phyloP scores from a whole-genome alignment of 2,888 invertebrate genomes.

The Philhelius pedissequus region DNA sequence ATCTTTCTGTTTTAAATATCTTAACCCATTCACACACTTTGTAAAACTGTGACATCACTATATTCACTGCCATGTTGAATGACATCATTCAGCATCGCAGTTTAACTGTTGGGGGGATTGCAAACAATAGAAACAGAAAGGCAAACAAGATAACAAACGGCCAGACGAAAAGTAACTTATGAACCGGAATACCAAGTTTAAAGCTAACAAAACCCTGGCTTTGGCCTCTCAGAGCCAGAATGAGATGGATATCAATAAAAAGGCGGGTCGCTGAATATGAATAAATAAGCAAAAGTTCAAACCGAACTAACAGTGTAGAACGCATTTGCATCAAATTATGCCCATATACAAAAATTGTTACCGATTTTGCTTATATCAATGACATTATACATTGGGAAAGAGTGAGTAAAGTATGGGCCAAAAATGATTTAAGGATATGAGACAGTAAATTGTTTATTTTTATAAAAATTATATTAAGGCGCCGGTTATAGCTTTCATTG shows the following conservation, averaged over 20 bases:
- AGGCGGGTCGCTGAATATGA: constrained; percentile 22
- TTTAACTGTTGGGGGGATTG: not conserved
- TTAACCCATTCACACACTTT: not conserved
- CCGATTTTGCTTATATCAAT: not conserved
- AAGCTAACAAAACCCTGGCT: constrained; percentile 30
- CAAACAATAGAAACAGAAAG: constrained; percentile 66
- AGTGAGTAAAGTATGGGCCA: too few species aligned
- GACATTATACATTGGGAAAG: not conserved
- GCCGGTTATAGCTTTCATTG: too few species aligned
- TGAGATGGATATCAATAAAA: constrained; percentile 19
- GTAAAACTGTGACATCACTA: constrained; percentile 60
- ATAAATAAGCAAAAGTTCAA: constrained; percentile 41
- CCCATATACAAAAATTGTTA: not conserved
- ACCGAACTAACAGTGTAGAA: constrained; percentile 26
- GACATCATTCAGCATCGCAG: not conserved
- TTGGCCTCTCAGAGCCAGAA: constrained; percentile 51
- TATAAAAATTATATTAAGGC: too few species aligned
- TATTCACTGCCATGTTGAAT: not conserved
- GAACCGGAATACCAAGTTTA: constrained; percentile 62
- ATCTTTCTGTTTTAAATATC: not conserved
- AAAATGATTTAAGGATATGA: too few species aligned
- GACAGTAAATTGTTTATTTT: too few species aligned
- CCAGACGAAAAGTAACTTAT: constrained; percentile 11
- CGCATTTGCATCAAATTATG: constrained; percentile 56
- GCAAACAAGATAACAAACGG: constrained; percentile 45